Conservation (phyloP, 37 sponge, comb jelly and placozoan species). For the Corticium candelabrum region DNA sequence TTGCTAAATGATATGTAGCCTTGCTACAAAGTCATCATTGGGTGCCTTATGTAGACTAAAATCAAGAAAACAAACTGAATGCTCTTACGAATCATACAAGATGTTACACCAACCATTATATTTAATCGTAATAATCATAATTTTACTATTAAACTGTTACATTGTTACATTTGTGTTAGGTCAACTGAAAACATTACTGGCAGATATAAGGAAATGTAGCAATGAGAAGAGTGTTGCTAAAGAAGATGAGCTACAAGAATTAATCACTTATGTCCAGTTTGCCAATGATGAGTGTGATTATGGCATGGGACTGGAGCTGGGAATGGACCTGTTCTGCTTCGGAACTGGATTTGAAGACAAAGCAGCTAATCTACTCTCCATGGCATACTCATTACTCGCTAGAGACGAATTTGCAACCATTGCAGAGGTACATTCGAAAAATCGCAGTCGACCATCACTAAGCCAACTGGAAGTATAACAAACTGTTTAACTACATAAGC, state of each 20-base stretch:
- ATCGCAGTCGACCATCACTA: too few species aligned
- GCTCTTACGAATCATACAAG: too few species aligned
- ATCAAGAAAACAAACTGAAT: too few species aligned
- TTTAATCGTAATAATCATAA: not conserved
- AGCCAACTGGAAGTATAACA: too few species aligned
- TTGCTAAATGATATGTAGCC: too few species aligned
- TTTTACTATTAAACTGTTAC: not conserved
- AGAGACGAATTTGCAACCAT: constrained; percentile 50
- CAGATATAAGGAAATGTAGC: constrained; percentile 29
- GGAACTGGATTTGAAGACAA: constrained; percentile 32
- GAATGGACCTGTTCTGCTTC: constrained; percentile 68
- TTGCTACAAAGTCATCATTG: too few species aligned
- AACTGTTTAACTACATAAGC: too few species aligned
- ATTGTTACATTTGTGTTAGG: constrained; percentile 20
- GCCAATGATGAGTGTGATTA: constrained; percentile 93
- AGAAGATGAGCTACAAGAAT: constrained; percentile 63
- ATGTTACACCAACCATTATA: not conserved
- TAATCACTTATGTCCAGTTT: constrained; percentile 76
- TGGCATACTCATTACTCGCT: constrained; percentile 66
- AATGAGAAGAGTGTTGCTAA: constrained; percentile 14
- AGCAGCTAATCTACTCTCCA: constrained; percentile 34
- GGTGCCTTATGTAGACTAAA: too few species aligned
- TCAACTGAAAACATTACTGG: constrained; percentile 46
- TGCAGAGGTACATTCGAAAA: constrained; percentile 32
- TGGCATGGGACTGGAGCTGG: constrained; percentile 95